Evolutionary conservation across 92 coral and sea anemone genomes (phyloP), one percentile per base, ranked within the genome.

Genomic region (Bergia sp.): DNA sequence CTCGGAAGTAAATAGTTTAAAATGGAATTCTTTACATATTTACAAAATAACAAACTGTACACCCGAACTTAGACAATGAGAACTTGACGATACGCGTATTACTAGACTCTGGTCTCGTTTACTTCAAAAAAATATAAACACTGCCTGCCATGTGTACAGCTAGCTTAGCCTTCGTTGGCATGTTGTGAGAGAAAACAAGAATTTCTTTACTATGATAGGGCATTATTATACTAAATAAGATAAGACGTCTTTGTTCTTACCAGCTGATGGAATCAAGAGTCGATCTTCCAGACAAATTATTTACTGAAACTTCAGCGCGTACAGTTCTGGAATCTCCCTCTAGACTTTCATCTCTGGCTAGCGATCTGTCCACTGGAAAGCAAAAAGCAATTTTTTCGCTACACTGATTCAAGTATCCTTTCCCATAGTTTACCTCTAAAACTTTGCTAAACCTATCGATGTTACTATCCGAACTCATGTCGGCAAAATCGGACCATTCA

Each of bases 401-500:
- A 69, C 87, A 84, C 65, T 84, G 78, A 29, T 71, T 66, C 40
- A 71, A 47, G 50, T 23, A 47, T 44, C 77, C 87, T 13, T 36
- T 71, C 38, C 66, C 87, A 84, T 73, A 37, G 41, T 71, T 72
- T 45, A 71, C 72, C 87, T 2, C 36, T 49, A 74, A 84, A 18
- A 67, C 87, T 69, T 84, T 50, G 53, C 40, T 84, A 44, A 84
- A 84, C 15, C 65, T 84, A 72, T 72, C 79, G 29, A 44, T 16
- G 79, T 72, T 84, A 43, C 79, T 84, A 39, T 72, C 64, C 23
- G 87, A 44, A 55, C 38, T 44, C 37, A 71, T 71, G 12, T 69
- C 87, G 3, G 87, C 79, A 84, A 84, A 84, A 71, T 84, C 87
- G 42, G 79, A 84, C 87, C 87, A 84, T 53, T 84, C 87, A 49